Percentiles rank a stretch among this genome's conserved stretches.
These are phyloP conservation scores for Capromys pilorides DNA, from an alignment of 2,797 vertebrate species.

Conservation along the genomic window DNA sequence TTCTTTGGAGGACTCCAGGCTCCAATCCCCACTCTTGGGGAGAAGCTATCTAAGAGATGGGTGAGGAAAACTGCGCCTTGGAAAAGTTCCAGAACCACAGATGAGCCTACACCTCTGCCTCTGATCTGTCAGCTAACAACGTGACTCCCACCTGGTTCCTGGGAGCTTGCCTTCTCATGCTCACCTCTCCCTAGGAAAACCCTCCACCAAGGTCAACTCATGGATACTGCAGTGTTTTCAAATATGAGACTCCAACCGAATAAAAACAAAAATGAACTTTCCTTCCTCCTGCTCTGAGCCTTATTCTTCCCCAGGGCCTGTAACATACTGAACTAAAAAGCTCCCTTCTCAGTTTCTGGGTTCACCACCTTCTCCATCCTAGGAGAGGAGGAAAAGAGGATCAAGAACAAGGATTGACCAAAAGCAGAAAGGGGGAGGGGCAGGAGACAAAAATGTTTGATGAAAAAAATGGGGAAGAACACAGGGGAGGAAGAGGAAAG, in stretches of 20 bases:
- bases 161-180: neutral
- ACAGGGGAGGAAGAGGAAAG: constrained; percentile 60
- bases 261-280: constrained; percentile 53
- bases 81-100: constrained; percentile 35
- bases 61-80: constrained; percentile 38
- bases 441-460: constrained; percentile 65
- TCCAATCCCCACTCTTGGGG: constrained; percentile 49
- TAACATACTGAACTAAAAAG: constrained; percentile 49
- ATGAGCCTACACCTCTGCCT: constrained; percentile 12
- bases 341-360: constrained; percentile 60
- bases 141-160: neutral
- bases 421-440: constrained; percentile 54
- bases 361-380: constrained; percentile 72
- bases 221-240: constrained; percentile 76
- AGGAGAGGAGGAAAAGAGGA: constrained; percentile 66
- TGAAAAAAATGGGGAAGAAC: constrained; percentile 65
- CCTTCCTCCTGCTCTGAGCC: constrained; percentile 60
- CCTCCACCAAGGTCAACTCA: constrained; percentile 62
- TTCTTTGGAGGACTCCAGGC: constrained; percentile 78
- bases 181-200: constrained; percentile 62
- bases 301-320: constrained; percentile 49
- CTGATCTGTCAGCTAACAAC: constrained; percentile 33
- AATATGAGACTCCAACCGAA: constrained; percentile 61
- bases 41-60: constrained; percentile 58
- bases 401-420: constrained; percentile 66